These are phyloP conservation scores for Therioaphis trifolii DNA, from an alignment of 2,888 invertebrate genomes.

Conservation along the genomic window DNA sequence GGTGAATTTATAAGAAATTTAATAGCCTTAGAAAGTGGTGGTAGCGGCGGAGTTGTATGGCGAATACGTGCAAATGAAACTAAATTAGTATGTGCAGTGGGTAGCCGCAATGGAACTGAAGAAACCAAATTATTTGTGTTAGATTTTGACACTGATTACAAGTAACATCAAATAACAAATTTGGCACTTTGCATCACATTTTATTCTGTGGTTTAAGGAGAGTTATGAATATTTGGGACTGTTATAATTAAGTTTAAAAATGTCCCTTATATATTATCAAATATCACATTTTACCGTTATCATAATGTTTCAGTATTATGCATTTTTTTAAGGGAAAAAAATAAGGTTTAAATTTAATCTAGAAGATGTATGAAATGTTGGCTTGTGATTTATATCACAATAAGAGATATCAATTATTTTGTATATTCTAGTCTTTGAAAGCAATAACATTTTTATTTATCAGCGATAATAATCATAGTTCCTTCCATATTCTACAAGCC, in stretches of 20 bases:
- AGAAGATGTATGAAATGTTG: not conserved
- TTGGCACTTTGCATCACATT: constrained; percentile 45
- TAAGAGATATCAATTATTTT: constrained; percentile 26
- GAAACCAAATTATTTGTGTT: constrained; percentile 97
- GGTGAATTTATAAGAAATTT: constrained; percentile 95
- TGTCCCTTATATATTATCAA: constrained; percentile 53
- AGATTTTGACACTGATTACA: constrained; percentile 89
- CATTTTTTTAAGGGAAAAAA: not conserved
- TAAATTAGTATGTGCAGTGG: constrained; percentile 97
- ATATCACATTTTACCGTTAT: constrained; percentile 45
- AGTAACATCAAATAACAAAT: constrained; percentile 65
- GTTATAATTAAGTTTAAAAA: constrained; percentile 55
- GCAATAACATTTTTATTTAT: constrained; percentile 14
- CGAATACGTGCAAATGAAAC: constrained; percentile 95
- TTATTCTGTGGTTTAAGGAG: constrained; percentile 58
- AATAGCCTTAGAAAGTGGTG: constrained; percentile 92
- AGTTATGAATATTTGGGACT: constrained; percentile 62
- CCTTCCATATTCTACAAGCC: not conserved
- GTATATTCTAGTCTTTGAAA: constrained; percentile 48
- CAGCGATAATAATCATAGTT: not conserved
- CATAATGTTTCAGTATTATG: constrained; percentile 60
- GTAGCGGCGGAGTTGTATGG: constrained; percentile 99
- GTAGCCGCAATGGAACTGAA: constrained; percentile 97
- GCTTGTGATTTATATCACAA: constrained; percentile 35
- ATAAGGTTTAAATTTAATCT: not conserved